phyloP scores from a whole-genome alignment of 1,140 invertebrate species.

The Drosophila repleta region DNA sequence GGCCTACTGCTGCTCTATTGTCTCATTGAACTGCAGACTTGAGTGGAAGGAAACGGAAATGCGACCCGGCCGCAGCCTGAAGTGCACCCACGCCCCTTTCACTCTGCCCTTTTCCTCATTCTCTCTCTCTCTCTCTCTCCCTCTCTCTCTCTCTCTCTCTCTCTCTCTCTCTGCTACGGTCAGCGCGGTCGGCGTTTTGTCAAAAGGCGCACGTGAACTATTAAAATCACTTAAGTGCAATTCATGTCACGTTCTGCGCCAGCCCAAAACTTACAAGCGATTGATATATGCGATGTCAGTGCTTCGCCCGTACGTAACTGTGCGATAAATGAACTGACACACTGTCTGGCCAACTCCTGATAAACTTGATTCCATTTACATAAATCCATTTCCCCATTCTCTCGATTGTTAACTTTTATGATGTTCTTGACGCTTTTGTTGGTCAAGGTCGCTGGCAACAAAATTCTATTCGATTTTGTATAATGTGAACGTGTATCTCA shows the following conservation, averaged over 20 bases:
- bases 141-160: neutral
- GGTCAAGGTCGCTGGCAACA: conserved; percentile 34
- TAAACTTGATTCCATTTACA: conserved; percentile 56
- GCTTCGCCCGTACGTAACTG: conserved; percentile 19
- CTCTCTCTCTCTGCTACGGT: neutral
- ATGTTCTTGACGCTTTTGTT: conserved; percentile 5
- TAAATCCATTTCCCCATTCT: conserved; percentile 36
- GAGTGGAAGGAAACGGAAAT: conserved; percentile 46
- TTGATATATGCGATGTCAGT: conserved; percentile 70
- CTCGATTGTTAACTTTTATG: conserved; percentile 19
- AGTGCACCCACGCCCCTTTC: conserved; percentile 4
- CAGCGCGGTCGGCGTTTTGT: conserved; percentile 63
- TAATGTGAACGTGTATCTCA: too few relatives aligned
- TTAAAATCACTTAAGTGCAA: conserved; percentile 81
- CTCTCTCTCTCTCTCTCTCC: neutral
- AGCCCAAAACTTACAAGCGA: conserved; percentile 66
- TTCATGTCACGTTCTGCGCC: conserved; percentile 72
- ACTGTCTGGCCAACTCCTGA: conserved; percentile 38
- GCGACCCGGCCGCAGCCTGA: conserved; percentile 30
- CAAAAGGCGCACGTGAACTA: conserved; percentile 80
- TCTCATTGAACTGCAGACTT: conserved; percentile 34
- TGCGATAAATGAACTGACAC: conserved; percentile 64
- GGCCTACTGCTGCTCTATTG: conserved; percentile 44
- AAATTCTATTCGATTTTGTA: too few relatives aligned
- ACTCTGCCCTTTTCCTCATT: too few relatives aligned